phyloP scores from a whole-genome alignment of 1,140 invertebrate genomes.

The Magallana ariakensis region DNA sequence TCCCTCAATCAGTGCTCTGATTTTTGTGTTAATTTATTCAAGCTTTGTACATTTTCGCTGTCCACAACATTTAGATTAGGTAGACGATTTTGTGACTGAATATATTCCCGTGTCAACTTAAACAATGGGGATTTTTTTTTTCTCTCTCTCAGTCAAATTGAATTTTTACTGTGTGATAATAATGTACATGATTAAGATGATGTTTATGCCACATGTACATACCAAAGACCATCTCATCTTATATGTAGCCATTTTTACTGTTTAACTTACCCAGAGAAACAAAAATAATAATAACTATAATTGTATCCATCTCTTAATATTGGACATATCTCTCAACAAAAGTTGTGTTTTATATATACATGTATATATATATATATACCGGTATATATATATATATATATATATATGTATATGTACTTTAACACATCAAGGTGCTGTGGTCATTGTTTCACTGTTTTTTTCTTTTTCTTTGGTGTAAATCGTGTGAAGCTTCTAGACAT shows the following conservation, averaged over 20 bases:
- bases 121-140: neutral
- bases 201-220: neutral
- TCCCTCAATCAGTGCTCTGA: slow-evolving; percentile 18
- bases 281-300: neutral
- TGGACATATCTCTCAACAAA: slow-evolving; percentile 20
- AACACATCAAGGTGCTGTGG: slow-evolving; percentile 35
- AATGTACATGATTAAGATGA: neutral
- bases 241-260: slow-evolving; percentile 14
- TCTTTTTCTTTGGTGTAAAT: neutral
- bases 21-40: slow-evolving; percentile 36
- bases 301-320: neutral
- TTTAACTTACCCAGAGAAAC: slow-evolving; percentile 19
- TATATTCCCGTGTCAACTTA: neutral
- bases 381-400: neutral
- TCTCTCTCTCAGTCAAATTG: neutral
- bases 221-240: slow-evolving; percentile 17
- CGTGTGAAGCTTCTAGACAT: slow-evolving; percentile 1
- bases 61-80: neutral
- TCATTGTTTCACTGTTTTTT: slow-evolving; percentile 5
- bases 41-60: slow-evolving; percentile 32
- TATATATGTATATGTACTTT: neutral
- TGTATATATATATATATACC: no score
- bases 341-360: slow-evolving; percentile 5
- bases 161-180: neutral
- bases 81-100: slow-evolving; percentile 5